Evolutionary conservation across 2,113 vertebrate species (phyloP).

Genomic region (Paramormyrops kingsleyae): DNA sequence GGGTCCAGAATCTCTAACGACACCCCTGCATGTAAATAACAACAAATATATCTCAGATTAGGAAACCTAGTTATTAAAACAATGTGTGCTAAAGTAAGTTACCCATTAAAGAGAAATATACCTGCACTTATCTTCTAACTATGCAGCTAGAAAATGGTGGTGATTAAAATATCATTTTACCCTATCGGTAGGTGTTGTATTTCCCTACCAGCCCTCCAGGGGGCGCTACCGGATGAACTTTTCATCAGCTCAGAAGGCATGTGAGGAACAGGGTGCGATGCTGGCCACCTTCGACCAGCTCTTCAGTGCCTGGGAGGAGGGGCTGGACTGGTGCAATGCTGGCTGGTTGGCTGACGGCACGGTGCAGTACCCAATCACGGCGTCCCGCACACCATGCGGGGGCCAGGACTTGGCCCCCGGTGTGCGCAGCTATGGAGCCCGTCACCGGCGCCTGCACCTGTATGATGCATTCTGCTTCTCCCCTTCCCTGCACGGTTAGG

Average conservation of each 20-base stretch:
- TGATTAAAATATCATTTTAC: background rate
- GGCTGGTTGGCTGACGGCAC: slow-evolving; percentile 82
- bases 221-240: slow-evolving; percentile 84
- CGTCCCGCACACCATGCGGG: slow-evolving; percentile 64
- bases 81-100: background rate
- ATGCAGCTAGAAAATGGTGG: background rate
- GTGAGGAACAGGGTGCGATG: slow-evolving; percentile 70
- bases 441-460: slow-evolving; percentile 61
- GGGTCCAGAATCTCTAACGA: too few relatives aligned
- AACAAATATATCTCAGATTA: background rate
- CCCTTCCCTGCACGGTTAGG: slow-evolving; percentile 65
- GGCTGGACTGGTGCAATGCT: slow-evolving; percentile 81
- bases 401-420: slow-evolving; percentile 68
- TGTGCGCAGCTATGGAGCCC: slow-evolving; percentile 76
- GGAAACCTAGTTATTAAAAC: background rate
- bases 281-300: slow-evolving; percentile 79
- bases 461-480: slow-evolving; percentile 90
- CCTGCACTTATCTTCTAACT: background rate
- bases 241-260: slow-evolving; percentile 65
- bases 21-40: background rate
- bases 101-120: background rate
- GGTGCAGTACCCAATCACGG: slow-evolving; percentile 75
- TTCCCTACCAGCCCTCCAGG: slow-evolving; percentile 72
- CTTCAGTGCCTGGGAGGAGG: slow-evolving; percentile 76
- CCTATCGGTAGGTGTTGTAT: slow-evolving; percentile 72